phyloP scores from a whole-genome alignment of 2,888 invertebrate genomes.

The Phortica okadai region DNA sequence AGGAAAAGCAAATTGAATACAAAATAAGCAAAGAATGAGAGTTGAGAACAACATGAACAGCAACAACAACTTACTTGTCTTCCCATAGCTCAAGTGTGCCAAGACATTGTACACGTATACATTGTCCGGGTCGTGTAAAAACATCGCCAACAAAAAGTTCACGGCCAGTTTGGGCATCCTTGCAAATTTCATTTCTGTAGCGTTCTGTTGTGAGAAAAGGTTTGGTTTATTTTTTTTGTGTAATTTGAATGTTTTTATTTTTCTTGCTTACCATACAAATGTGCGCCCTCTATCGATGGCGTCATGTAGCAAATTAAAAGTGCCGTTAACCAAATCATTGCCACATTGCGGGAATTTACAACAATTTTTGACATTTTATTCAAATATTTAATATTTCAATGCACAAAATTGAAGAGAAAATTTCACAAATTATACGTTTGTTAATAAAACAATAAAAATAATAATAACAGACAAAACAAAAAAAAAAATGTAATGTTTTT shows the following conservation, averaged over 20 bases:
- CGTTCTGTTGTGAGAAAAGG: not conserved
- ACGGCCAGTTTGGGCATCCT: slow-evolving; percentile 66
- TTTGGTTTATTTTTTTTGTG: not conserved
- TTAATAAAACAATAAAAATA: not conserved
- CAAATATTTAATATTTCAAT: not conserved
- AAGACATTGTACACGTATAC: slow-evolving; percentile 72
- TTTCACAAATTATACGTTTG: not conserved
- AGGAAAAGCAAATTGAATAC: not conserved
- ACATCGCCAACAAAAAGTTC: slow-evolving; percentile 72
- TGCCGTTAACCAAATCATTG: not conserved
- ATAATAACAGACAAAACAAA: not conserved
- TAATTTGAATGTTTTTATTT: not conserved
- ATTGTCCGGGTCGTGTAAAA: slow-evolving; percentile 69
- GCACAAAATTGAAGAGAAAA: not conserved
- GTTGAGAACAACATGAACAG: not conserved
- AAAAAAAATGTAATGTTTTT: not conserved
- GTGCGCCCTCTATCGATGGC: not conserved
- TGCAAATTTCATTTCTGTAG: slow-evolving; percentile 53
- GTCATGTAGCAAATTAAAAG: not conserved
- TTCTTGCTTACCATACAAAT: no score
- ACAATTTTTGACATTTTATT: not conserved
- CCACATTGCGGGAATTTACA: not conserved
- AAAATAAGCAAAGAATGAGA: not conserved
- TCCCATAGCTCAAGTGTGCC: slow-evolving; percentile 72
- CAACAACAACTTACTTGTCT: slow-evolving; percentile 63